Evolutionary conservation across 1,140 invertebrate species (phyloP), one percentile per base, ranked within the genome.

Genomic region (Drosophila rhopaloa): DNA sequence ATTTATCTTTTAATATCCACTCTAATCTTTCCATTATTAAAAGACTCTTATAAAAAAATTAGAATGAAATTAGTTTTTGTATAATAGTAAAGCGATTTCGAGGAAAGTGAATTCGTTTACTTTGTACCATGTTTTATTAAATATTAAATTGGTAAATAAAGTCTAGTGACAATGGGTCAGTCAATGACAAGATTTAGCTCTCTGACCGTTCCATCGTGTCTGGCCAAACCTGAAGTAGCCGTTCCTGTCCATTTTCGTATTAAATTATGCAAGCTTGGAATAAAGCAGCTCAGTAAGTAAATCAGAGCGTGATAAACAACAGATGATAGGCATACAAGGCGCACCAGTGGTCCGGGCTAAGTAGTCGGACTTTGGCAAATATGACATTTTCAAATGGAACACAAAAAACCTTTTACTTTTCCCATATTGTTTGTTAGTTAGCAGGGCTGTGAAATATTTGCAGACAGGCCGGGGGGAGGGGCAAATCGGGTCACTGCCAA

Each of bases 361-460:
- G n/a, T n/a, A 51, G 24, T 38, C 16, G 29, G 59, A 62, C 50
- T 50, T 35, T 24, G 55, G 38, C 27, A 59, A 47, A 43, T 78
- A 79, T 60, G 50, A 46, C 62, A 51, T 62, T 70, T 53, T 70
- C 32, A 40, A 47, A 62, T 75, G 24, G 43, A 63, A 83, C 80
- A 83, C 24, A 53, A 46, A 79, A 84, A 84, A 68, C 58, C 66
- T 79, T 76, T 84, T 65, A 76, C 40, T 56, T 47, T 55, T 27
- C 44, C 41, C 73, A 75, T 76, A 76, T 68, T 57, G 55, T 76
- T 76, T 57, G 61, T 27, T 78, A 78, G 59, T 74, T 81, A 67
- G 47, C 40, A 46, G 27, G 19, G 50, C 9, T 50, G 29, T 44
- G 51, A 71, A 57, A 58, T 58, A 71, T 71, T 71, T 35, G 19